Conservation (phyloP, 2,113 vertebrate species). For the Rhinogobius similis region DNA sequence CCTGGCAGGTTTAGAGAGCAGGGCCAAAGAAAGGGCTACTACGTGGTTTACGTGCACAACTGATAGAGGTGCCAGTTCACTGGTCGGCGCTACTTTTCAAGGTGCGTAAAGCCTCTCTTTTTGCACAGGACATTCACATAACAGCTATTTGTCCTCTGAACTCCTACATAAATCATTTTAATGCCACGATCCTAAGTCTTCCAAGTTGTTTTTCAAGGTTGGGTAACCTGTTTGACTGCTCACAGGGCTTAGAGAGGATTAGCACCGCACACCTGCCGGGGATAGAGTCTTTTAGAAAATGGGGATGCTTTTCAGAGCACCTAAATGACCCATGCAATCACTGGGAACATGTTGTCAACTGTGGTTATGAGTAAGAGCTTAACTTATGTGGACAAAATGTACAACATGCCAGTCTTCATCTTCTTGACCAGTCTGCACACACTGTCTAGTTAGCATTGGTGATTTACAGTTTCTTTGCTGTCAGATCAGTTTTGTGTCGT, state of each 20-base stretch:
- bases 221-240: conserved; percentile 58
- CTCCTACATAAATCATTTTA: conserved; percentile 4
- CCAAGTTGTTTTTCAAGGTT: conserved; percentile 20
- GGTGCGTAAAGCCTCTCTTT: conserved; percentile 61
- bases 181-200: neutral
- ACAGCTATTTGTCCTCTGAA: conserved; percentile 4
- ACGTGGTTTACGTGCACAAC: conserved; percentile 31
- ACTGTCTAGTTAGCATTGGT: conserved; percentile 13
- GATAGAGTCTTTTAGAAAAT: conserved; percentile 9
- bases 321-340: conserved; percentile 24
- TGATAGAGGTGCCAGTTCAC: conserved; percentile 43
- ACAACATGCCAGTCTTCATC: conserved; percentile 30
- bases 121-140: neutral
- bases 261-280: conserved; percentile 18
- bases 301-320: conserved; percentile 1
- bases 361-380: conserved; percentile 10
- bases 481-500: conserved; percentile 19
- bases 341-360: conserved; percentile 16
- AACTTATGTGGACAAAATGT: conserved; percentile 30
- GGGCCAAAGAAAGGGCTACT: conserved; percentile 28
- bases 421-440: conserved; percentile 8
- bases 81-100: conserved; percentile 31
- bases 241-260: conserved; percentile 36
- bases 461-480: conserved; percentile 14
- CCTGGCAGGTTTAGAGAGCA: conserved; percentile 43